phyloP scores from a whole-genome alignment of 2,113 vertebrate genomes.

The Entelurus aequoreus region DNA sequence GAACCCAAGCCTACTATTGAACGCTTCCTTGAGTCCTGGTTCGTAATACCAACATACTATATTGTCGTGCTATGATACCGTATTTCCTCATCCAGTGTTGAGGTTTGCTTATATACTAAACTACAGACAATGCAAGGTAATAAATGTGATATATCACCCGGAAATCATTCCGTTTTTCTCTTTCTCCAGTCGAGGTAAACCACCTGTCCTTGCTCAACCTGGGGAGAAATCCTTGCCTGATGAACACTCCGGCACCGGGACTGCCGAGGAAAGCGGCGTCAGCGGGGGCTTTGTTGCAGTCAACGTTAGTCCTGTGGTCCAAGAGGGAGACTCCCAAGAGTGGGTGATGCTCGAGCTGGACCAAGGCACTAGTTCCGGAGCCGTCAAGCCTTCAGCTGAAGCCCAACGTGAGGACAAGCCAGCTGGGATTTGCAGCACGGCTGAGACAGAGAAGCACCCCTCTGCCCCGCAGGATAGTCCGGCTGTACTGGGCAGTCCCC shows the following conservation, averaged over 20 bases:
- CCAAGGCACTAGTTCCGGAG: constrained; percentile 74
- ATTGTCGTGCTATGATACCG: neutral
- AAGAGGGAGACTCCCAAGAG: constrained; percentile 91
- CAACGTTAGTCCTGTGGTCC: constrained; percentile 86
- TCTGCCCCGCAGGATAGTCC: constrained; percentile 59
- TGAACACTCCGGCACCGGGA: constrained; percentile 75
- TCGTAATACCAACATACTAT: constrained; percentile 27
- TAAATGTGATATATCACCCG: neutral
- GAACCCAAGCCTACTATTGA: constrained; percentile 92
- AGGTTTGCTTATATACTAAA: neutral
- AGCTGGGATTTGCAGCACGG: constrained; percentile 30
- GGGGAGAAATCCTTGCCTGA: constrained; percentile 75
- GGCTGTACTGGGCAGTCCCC: constrained; percentile 71
- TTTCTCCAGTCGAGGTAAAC: constrained; percentile 81
- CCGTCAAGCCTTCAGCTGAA: constrained; percentile 72
- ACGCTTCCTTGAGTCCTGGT: constrained; percentile 94
- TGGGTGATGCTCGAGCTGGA: constrained; percentile 97
- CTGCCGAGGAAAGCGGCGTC: constrained; percentile 79
- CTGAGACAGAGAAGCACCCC: constrained; percentile 33
- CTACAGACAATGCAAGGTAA: too few relatives aligned
- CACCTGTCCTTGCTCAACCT: constrained; percentile 69
- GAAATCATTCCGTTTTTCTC: neutral
- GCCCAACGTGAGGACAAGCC: constrained; percentile 69
- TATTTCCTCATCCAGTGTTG: neutral
- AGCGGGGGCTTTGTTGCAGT: constrained; percentile 92